Evolutionary conservation across 2,113 vertebrate genomes (phyloP), one percentile per base, ranked within the genome.

Genomic region (Ivindomyrus marchei): DNA sequence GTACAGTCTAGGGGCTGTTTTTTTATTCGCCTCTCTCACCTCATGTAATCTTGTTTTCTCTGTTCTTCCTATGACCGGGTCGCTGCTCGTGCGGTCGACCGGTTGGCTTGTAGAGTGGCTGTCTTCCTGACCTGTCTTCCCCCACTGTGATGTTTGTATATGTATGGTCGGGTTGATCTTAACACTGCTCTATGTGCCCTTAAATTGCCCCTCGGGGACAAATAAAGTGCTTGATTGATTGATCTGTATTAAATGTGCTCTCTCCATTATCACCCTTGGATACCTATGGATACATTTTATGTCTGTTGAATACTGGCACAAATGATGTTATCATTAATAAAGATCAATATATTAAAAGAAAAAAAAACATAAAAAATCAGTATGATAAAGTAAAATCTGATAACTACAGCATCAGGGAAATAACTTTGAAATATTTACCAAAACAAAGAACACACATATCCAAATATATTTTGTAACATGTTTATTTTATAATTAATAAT

Each of bases 401-500:
- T 11, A 77, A 42, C 4, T 13, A 7, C 1, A 80, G 15, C 4
- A 42, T 80, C 11, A 19, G 17, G 36, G 36, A 80, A 7, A 13
- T 31, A 31, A 27, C 62, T 31, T 31, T 39, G 15, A 42, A 19
- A 80, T 36, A 36, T 80, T 80, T 42, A 42, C 74, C 36, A 80
- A 80, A 42, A 42, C 74, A 80, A 80, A 80, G 4, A 80, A 80
- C 66, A 80, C 11, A 42, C 17, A 42, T 42, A 80, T 80, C 31
- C 74, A 80, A 80, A 80, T 42, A 42, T 80, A 80, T 80, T 92
- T 94, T 94, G 39, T 89, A 89, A 62, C 91, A 87, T 91, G 83
- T 95, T 96, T 96, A 96, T 95, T 96, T 94, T 89, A 95, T 95
- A 94, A 95, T 95, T 95, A 96, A 95, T 95, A 95, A 95, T 93